A percentile compares a stretch with the other conserved stretches of the same genome.
These are phyloP conservation scores for Oreochromis tanganicae DNA, from an alignment of 2,113 vertebrate species.

Conservation along the genomic window DNA sequence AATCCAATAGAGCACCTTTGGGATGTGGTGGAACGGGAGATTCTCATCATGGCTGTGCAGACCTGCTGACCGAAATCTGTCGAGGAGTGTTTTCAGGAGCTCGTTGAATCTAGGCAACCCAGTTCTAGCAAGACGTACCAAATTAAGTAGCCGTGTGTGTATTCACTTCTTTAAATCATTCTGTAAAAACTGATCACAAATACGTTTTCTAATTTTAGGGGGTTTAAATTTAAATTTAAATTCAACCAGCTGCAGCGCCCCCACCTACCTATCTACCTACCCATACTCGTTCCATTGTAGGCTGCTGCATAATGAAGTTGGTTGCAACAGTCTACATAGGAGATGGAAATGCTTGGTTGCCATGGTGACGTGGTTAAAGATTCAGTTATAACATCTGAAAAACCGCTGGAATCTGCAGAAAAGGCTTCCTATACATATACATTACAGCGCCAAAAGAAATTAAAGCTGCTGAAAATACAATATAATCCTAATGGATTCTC, in stretches of 20 bases:
- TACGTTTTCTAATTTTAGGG: neutral
- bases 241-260: neutral
- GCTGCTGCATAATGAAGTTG: neutral
- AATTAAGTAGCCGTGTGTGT: neutral
- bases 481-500: neutral
- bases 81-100: neutral
- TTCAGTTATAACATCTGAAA: slow-evolving; percentile 48
- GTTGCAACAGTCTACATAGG: neutral
- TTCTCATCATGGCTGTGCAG: neutral
- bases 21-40: neutral
- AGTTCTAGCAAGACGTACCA: neutral
- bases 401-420: slow-evolving; percentile 34
- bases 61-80: neutral
- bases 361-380: slow-evolving; percentile 46
- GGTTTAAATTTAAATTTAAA: neutral
- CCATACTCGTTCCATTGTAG: neutral
- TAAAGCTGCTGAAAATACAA: slow-evolving; percentile 4
- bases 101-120: neutral
- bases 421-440: neutral
- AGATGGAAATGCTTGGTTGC: slow-evolving; percentile 35
- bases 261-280: neutral
- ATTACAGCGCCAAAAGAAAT: neutral
- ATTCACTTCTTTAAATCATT: neutral
- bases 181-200: neutral
- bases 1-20: neutral